Evolutionary conservation across 2,113 vertebrate genomes (phyloP).

Genomic region (Pao palembangensis): DNA sequence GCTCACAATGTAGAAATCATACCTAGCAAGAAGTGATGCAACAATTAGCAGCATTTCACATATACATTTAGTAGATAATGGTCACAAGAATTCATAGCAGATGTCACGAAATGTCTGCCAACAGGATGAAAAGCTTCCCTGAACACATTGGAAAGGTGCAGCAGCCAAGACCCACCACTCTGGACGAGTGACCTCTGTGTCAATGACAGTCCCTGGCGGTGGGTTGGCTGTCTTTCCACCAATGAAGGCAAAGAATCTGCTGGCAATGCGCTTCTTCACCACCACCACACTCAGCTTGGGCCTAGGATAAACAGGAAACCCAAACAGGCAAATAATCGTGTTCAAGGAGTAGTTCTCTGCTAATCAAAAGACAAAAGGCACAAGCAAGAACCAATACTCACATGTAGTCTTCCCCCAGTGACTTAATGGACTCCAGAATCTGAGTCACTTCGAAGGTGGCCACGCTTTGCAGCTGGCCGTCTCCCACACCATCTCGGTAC

Average conservation of each 20-base stretch:
- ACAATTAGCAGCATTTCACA: not conserved
- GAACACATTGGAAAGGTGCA: too few species aligned
- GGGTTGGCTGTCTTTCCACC: slow-evolving; percentile 82
- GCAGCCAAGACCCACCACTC: slow-evolving; percentile 80
- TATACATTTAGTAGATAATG: not conserved
- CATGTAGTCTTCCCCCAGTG: slow-evolving; percentile 81
- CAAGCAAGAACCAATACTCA: slow-evolving; percentile 56
- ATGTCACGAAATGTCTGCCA: not conserved
- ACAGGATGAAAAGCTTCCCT: too few species aligned
- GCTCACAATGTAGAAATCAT: slow-evolving; percentile 92
- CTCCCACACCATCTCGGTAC: slow-evolving; percentile 93
- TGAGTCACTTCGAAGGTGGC: slow-evolving; percentile 90
- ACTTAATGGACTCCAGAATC: slow-evolving; percentile 84
- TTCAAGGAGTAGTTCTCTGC: not conserved
- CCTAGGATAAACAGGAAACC: slow-evolving; percentile 54
- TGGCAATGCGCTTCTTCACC: slow-evolving; percentile 88
- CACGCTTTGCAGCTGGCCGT: slow-evolving; percentile 85
- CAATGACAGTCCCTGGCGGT: slow-evolving; percentile 88
- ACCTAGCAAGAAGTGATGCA: slow-evolving; percentile 70
- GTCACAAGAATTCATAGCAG: not conserved
- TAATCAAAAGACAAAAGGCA: too few species aligned
- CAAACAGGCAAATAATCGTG: not conserved
- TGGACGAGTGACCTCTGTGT: slow-evolving; percentile 87
- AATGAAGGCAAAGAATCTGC: slow-evolving; percentile 80
- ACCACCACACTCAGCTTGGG: slow-evolving; percentile 89